Conservation (phyloP, 2,113 vertebrate species). For the Toxostoma redivivum region DNA sequence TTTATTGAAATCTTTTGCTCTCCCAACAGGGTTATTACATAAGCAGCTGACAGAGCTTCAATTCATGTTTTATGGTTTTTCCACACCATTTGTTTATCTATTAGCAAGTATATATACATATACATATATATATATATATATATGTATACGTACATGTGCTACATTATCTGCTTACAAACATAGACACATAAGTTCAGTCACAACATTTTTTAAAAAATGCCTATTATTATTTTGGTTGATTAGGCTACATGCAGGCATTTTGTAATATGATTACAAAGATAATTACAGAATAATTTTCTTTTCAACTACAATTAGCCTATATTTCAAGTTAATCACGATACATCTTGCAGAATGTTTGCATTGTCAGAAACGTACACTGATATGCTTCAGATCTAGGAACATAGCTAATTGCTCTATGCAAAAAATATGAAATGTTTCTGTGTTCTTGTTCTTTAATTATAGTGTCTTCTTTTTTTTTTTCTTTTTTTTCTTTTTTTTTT, state of each 20-base stretch:
- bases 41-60: not conserved
- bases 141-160: not conserved
- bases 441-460: not conserved
- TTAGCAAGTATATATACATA: not conserved
- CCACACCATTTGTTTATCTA: not conserved
- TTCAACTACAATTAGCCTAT: conserved; percentile 30
- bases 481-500: not conserved
- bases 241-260: not conserved
- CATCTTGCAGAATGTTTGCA: not conserved
- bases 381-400: not conserved
- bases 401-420: not conserved
- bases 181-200: not conserved
- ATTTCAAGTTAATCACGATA: conserved; percentile 14
- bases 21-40: not conserved
- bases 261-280: not conserved
- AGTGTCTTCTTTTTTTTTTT: not conserved
- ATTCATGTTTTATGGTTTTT: not conserved
- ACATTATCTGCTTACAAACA: not conserved
- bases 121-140: not conserved
- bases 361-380: not conserved
- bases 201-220: not conserved
- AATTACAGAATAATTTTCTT: conserved; percentile 34
- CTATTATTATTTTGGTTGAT: not conserved
- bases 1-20: not conserved
- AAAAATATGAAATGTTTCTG: not conserved